These are phyloP conservation scores for Netelia virgata DNA, from an alignment of 2,888 invertebrate genomes.

Conservation along the genomic window DNA sequence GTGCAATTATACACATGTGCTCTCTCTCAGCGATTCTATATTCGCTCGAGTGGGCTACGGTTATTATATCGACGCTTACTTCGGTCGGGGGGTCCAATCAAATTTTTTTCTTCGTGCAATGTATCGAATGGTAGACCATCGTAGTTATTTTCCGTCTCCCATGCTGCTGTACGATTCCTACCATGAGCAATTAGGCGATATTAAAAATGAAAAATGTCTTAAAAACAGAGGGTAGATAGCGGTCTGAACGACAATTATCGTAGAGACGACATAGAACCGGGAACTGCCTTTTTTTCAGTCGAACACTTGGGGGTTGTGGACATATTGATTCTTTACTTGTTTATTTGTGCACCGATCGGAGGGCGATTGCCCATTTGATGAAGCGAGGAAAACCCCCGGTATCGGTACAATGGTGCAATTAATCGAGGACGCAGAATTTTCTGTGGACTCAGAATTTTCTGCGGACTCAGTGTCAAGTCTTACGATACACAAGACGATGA, in stretches of 20 bases:
- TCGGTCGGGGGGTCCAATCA: background rate
- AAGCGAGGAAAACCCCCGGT: background rate
- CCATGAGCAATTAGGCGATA: background rate
- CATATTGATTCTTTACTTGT: background rate
- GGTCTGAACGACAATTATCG: background rate
- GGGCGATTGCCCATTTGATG: background rate
- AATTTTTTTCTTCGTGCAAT: background rate
- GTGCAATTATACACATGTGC: background rate
- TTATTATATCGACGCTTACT: background rate
- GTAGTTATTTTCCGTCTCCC: background rate
- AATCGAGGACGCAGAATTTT: background rate
- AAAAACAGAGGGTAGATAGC: background rate
- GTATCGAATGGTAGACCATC: background rate
- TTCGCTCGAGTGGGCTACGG: background rate
- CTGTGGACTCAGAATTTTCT: background rate
- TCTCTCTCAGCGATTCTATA: background rate
- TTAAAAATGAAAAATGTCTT: background rate
- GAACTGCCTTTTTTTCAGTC: background rate
- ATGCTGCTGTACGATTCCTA: background rate
- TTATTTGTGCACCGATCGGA: background rate
- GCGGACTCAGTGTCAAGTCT: background rate
- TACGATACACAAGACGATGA: background rate
- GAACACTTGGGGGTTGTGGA: background rate
- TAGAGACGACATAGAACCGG: background rate
- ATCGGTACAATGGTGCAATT: background rate